Percentiles rank a stretch among this genome's conserved stretches.
Conservation (phyloP, 2,113 vertebrate species). For the Brachyhypopomus gauderio region DNA sequence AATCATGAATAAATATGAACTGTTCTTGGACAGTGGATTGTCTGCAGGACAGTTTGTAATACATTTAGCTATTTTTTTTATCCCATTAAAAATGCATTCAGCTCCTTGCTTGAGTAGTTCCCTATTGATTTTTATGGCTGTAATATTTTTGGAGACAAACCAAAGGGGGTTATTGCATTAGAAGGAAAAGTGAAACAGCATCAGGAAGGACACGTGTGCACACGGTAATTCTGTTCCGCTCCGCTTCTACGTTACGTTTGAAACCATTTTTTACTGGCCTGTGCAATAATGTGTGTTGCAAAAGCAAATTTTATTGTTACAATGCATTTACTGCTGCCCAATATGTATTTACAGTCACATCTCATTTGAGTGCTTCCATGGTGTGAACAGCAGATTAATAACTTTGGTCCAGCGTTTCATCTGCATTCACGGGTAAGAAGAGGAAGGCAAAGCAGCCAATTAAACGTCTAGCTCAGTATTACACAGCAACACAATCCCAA, state of each 20-base stretch:
- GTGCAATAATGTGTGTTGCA: not conserved
- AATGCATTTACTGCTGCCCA: not conserved
- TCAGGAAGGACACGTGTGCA: slow-evolving; percentile 21
- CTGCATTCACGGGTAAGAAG: not conserved
- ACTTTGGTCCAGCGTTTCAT: not conserved
- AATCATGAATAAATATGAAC: slow-evolving; percentile 5
- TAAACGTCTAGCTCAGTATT: not conserved
- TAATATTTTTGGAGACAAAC: slow-evolving; percentile 50
- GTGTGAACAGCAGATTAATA: too few species aligned
- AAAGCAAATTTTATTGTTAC: not conserved
- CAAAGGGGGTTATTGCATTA: slow-evolving; percentile 48
- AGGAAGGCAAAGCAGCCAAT: not conserved
- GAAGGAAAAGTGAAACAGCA: slow-evolving; percentile 29
- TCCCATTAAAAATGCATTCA: slow-evolving; percentile 40
- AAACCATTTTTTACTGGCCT: not conserved
- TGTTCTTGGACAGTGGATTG: not conserved
- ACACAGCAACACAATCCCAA: too few species aligned
- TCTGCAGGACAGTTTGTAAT: slow-evolving; percentile 35
- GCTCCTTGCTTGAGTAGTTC: slow-evolving; percentile 32
- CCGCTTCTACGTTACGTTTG: slow-evolving; percentile 9
- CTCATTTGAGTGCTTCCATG: not conserved
- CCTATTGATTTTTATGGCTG: slow-evolving; percentile 42
- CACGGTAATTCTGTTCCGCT: slow-evolving; percentile 9
- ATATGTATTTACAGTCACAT: not conserved
- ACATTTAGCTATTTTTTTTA: slow-evolving; percentile 27